These are phyloP conservation scores for Tipula vernalis DNA, from an alignment of 2,888 invertebrate genomes.

Conservation along the genomic window DNA sequence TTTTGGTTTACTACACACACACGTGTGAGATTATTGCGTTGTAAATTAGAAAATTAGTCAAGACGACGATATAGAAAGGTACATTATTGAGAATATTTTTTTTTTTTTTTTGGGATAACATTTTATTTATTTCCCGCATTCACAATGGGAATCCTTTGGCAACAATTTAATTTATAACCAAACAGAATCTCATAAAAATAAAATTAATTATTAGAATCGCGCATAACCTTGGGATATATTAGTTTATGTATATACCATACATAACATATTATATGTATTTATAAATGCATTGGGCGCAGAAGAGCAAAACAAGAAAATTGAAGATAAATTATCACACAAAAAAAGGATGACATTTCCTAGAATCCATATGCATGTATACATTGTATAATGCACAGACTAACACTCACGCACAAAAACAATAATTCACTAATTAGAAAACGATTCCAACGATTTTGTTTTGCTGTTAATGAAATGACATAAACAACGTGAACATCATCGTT, in stretches of 20 bases:
- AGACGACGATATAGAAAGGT: not conserved
- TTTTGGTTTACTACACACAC: not conserved
- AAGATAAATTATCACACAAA: not conserved
- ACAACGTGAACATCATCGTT: not conserved
- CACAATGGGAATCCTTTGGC: not conserved
- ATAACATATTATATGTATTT: not conserved
- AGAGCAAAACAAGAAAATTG: not conserved
- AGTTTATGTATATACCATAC: not conserved
- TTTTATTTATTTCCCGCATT: not conserved
- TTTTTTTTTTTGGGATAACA: not conserved
- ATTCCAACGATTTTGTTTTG: not conserved
- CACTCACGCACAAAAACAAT: not conserved
- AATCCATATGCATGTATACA: not conserved
- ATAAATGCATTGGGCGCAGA: not conserved
- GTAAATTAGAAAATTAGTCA: not conserved
- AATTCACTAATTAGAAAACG: not conserved
- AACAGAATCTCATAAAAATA: not conserved
- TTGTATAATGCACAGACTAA: not conserved
- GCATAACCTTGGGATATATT: not conserved
- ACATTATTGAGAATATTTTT: not conserved
- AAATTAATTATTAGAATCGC: not conserved
- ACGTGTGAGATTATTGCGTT: not conserved
- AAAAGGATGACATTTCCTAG: not conserved
- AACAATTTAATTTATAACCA: not conserved
- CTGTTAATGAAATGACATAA: not conserved